Conservation (phyloP, 2,113 vertebrate species). For the Enhydra lutris region DNA sequence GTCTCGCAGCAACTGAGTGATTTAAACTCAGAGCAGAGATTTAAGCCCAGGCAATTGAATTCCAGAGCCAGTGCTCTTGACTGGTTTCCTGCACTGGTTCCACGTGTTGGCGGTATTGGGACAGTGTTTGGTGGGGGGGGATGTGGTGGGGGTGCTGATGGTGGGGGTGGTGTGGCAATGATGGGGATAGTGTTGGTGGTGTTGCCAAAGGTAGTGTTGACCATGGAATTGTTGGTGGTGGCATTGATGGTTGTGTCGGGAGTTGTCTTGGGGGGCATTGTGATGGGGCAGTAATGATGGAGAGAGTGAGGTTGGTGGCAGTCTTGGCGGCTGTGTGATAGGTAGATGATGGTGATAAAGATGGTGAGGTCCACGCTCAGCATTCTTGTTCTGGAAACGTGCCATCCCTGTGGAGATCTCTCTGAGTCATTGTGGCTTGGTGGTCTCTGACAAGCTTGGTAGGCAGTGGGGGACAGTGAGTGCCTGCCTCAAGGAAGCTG, state of each 20-base stretch:
- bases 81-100: accelerated
- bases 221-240: not conserved
- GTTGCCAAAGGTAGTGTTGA: accelerated
- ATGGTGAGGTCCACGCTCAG: not conserved
- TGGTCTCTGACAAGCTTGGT: not conserved
- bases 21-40: not conserved
- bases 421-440: not conserved
- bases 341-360: not conserved
- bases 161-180: accelerated
- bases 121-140: not conserved
- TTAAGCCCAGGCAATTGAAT: not conserved
- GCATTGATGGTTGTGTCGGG: not conserved
- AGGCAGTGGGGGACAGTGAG: not conserved
- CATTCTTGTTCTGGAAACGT: not conserved
- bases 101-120: not conserved
- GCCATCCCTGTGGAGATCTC: not conserved
- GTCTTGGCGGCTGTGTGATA: not conserved
- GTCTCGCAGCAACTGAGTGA: not conserved
- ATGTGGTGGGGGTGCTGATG: too few relatives aligned
- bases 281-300: not conserved
- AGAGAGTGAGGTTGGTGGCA: not conserved
- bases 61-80: not conserved
- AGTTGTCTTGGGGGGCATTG: not conserved
- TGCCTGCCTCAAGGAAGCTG: not conserved
- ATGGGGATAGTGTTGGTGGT: not conserved